Conservation (phyloP, 2,888 invertebrate genomes). For the Sycophila texana region DNA sequence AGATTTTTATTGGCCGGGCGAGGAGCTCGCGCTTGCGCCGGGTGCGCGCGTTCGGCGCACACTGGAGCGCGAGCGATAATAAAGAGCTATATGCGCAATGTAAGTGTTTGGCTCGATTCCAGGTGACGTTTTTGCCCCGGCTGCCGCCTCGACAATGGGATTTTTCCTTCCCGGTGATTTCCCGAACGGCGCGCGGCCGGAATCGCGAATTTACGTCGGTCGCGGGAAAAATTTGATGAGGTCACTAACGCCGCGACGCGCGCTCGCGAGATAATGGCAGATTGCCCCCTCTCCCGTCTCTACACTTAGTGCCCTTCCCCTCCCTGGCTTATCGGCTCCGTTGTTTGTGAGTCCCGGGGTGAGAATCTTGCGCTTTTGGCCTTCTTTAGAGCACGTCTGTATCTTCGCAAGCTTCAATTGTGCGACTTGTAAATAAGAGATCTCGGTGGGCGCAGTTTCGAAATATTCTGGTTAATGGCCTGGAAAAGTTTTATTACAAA, state of each 20-base stretch:
- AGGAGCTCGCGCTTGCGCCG: neutral
- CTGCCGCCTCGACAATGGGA: conserved; percentile 36
- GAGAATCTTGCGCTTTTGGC: too few species aligned
- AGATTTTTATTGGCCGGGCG: conserved; percentile 26
- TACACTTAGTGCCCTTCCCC: too few species aligned
- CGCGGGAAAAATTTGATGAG: conserved; percentile 9
- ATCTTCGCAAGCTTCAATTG: too few species aligned
- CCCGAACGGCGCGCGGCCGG: conserved; percentile 18
- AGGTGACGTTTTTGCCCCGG: conserved; percentile 50
- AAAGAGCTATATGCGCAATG: conserved; percentile 47
- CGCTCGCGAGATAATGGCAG: neutral
- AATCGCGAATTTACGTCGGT: conserved; percentile 23
- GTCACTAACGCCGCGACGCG: neutral
- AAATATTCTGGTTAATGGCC: too few species aligned
- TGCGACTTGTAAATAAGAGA: too few species aligned
- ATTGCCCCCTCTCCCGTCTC: too few species aligned
- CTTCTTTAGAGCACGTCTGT: too few species aligned
- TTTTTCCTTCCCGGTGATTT: conserved; percentile 49
- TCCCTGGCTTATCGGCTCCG: too few species aligned
- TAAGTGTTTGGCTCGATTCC: conserved; percentile 57
- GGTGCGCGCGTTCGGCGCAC: too few species aligned
- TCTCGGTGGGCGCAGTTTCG: too few species aligned
- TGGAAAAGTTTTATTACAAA: too few species aligned
- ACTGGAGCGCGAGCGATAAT: conserved; percentile 42
- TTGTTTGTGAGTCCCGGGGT: too few species aligned